Evolutionary conservation across 2,113 vertebrate species (phyloP).

Genomic region (Canis aureus): DNA sequence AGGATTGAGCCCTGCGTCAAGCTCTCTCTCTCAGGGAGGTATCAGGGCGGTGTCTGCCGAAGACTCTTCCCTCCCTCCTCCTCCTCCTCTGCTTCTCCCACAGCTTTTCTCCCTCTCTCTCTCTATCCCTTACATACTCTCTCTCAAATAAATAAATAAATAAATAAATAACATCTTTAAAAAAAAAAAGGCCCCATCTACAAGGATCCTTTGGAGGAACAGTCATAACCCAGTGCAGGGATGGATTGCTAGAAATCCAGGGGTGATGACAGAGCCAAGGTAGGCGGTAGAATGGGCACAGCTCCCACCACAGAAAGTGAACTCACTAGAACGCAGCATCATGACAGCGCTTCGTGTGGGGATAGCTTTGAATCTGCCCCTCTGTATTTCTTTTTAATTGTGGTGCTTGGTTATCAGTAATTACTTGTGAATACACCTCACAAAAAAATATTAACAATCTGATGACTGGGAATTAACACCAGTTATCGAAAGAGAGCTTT

Average conservation of each 20-base stretch:
- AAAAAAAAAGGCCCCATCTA: not conserved
- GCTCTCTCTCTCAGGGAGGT: not conserved
- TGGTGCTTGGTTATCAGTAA: not conserved
- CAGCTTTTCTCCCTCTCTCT: not conserved
- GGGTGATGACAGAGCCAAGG: not conserved
- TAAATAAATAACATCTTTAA: not conserved
- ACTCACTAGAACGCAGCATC: not conserved
- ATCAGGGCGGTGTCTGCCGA: not conserved
- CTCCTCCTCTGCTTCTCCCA: not conserved
- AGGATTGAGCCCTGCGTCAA: not conserved
- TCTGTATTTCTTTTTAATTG: not conserved
- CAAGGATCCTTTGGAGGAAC: not conserved
- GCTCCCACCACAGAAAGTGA: not conserved
- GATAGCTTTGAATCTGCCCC: not conserved
- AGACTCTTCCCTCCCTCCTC: not conserved
- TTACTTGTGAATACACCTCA: not conserved
- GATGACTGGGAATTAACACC: not conserved
- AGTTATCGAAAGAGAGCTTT: not conserved
- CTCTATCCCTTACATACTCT: not conserved
- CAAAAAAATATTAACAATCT: not conserved
- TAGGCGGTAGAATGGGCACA: not conserved
- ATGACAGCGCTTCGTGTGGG: fast-evolving
- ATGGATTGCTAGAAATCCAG: not conserved
- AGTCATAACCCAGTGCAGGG: not conserved
- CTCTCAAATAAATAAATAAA: not conserved